These are phyloP conservation scores for Drosophila kohkoa DNA, from an alignment of 1,140 invertebrate genomes.

Conservation along the genomic window DNA sequence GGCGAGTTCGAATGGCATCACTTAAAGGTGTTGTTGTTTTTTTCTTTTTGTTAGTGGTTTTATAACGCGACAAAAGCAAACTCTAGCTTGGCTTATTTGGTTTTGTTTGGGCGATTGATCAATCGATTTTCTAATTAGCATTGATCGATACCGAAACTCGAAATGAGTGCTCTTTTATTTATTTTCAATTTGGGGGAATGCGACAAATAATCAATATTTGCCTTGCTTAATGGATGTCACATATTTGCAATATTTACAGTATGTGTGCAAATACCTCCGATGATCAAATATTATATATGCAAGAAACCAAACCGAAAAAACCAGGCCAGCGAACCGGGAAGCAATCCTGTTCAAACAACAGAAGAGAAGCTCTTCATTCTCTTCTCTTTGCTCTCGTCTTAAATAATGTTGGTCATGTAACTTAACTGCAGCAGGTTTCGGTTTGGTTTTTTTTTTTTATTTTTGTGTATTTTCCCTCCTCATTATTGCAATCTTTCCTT, in stretches of 20 bases:
- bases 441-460: constrained; percentile 5
- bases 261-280: too few species aligned
- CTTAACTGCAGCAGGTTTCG: constrained; percentile 9
- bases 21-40: constrained; percentile 4
- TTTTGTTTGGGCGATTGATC: constrained; percentile 58
- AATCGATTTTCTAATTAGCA: constrained; percentile 73
- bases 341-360: constrained; percentile 11
- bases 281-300: too few species aligned
- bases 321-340: constrained; percentile 59
- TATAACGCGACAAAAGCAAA: not conserved
- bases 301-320: not conserved
- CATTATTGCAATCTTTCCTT: constrained; percentile 17
- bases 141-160: constrained; percentile 61
- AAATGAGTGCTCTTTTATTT: constrained; percentile 14
- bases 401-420: constrained; percentile 34
- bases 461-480: constrained; percentile 11
- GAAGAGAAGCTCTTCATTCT: not conserved
- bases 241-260: not conserved
- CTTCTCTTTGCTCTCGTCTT: not conserved
- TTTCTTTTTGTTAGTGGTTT: constrained; percentile 4
- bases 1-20: constrained; percentile 12
- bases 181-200: not conserved
- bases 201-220: constrained; percentile 20
- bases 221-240: not conserved
- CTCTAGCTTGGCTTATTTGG: constrained; percentile 3